Evolutionary conservation across 1,140 invertebrate species (phyloP).

Genomic region (Drosophila navojoa): DNA sequence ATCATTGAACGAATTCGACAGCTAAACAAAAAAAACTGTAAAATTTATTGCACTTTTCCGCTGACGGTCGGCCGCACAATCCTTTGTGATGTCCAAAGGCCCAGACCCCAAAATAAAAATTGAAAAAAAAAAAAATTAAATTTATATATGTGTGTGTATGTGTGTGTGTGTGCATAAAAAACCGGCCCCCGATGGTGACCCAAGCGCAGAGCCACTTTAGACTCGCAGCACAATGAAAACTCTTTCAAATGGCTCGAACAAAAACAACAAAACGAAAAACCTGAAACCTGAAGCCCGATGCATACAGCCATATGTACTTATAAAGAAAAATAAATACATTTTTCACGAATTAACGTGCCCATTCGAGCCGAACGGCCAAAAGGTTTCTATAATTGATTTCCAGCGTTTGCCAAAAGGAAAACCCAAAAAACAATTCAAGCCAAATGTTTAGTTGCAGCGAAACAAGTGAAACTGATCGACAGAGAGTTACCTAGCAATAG

Average conservation of each 20-base stretch:
- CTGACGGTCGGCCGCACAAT: slow-evolving; percentile 52
- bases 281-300: slow-evolving; percentile 25
- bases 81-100: slow-evolving; percentile 58
- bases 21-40: slow-evolving; percentile 48
- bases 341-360: slow-evolving; percentile 77
- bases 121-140: not conserved
- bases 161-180: slow-evolving; percentile 8
- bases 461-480: slow-evolving; percentile 15
- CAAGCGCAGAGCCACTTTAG: slow-evolving; percentile 61
- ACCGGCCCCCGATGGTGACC: slow-evolving; percentile 38
- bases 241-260: slow-evolving; percentile 59
- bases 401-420: slow-evolving; percentile 65
- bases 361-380: slow-evolving; percentile 67
- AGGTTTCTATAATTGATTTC: slow-evolving; percentile 77
- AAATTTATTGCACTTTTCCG: slow-evolving; percentile 77
- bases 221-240: slow-evolving; percentile 70
- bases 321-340: slow-evolving; percentile 59
- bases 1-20: slow-evolving; percentile 70
- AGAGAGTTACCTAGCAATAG: not conserved
- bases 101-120: slow-evolving; percentile 31
- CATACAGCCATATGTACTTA: slow-evolving; percentile 1
- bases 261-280: slow-evolving; percentile 24
- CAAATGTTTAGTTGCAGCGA: slow-evolving; percentile 8
- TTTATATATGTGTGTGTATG: too few relatives aligned
- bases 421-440: slow-evolving; percentile 29